Percentiles rank a stretch among this genome's conserved stretches.
Conservation (phyloP, 2,113 vertebrate species). For the Meleagris gallopavo region DNA sequence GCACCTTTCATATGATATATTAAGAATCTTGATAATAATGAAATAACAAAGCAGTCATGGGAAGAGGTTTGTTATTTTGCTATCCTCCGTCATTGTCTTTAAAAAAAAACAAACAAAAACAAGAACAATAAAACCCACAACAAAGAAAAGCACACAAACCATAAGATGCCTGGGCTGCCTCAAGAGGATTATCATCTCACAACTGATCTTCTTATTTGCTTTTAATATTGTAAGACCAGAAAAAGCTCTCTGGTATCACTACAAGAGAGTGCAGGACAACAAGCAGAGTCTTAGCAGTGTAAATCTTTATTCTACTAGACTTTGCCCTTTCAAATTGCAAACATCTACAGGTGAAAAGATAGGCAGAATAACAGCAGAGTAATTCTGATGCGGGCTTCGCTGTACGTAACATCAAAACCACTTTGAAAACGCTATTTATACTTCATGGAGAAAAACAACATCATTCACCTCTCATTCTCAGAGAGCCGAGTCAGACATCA, state of each 20-base stretch:
- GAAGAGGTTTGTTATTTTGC: not conserved
- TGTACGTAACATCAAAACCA: not conserved
- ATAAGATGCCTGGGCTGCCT: not conserved
- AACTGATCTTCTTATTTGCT: not conserved
- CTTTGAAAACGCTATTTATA: not conserved
- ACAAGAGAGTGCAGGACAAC: not conserved
- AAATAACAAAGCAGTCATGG: not conserved
- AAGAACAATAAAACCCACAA: not conserved
- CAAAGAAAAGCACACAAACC: not conserved
- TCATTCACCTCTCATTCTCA: not conserved
- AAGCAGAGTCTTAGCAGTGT: not conserved
- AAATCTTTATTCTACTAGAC: not conserved
- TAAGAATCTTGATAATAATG: not conserved
- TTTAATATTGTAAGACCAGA: not conserved
- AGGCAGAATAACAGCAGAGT: not conserved
- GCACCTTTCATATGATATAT: not conserved
- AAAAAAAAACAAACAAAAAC: not conserved
- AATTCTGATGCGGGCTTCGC: not conserved
- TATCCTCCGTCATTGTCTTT: too few species aligned
- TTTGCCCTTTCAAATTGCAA: not conserved
- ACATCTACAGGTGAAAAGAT: not conserved
- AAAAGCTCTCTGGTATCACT: not conserved
- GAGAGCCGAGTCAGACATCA: not conserved
- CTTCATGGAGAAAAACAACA: not conserved
- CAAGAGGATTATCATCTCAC: not conserved